Base-by-base conservation (phyloP, 2,888 invertebrate genomes). In the Noctua janthina region DNA sequence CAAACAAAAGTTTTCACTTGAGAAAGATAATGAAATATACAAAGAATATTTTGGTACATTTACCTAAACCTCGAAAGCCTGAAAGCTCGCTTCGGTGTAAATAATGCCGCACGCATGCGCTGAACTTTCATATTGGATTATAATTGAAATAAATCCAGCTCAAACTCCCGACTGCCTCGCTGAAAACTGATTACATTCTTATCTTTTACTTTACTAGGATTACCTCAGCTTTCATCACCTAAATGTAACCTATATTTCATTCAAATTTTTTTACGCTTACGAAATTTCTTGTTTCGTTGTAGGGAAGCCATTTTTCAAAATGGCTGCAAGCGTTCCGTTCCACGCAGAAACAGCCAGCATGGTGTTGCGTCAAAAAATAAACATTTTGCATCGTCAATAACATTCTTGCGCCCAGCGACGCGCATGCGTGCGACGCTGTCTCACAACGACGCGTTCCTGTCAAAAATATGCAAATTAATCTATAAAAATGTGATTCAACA, bases 371-470 rank as follows among this genome's bases (percentile, higher is more conserved):
- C 93, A 94, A 94, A 94, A 94, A 95, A 95, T 96, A 96, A 97
- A 96, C 95, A 96, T 95, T 96, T 95, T 96, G 96, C 96, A 96
- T 96, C 95, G 95, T 96, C 96, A 96, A 97, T 97, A 97, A 95
- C 94, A 95, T 95, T 93, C 87, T 91, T 90, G 92, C 92, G 91
- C 92, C 88, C 78, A 83, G 79, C 77, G 62, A 56, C 91, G 93
- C 96, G 96, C 96, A 96, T 96, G 96, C 96, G 96, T 91, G 83
- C 83, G 75, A 81, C 82, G 85, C 89, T 83, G 87, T 86, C 87
- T 87, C 87, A 84, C 84, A 91, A 89, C 88, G 91, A 90, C 93
- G 89, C 88, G 89, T 90, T 92, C 90, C 95, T 96, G 96, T 96
- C 96, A 96, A 95, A 96, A 96, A 96, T 97, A 97, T 97, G 96